Evolutionary conservation across 2,888 invertebrate genomes (phyloP), one percentile per base, ranked within the genome.

Genomic region (Melanotus villosus): DNA sequence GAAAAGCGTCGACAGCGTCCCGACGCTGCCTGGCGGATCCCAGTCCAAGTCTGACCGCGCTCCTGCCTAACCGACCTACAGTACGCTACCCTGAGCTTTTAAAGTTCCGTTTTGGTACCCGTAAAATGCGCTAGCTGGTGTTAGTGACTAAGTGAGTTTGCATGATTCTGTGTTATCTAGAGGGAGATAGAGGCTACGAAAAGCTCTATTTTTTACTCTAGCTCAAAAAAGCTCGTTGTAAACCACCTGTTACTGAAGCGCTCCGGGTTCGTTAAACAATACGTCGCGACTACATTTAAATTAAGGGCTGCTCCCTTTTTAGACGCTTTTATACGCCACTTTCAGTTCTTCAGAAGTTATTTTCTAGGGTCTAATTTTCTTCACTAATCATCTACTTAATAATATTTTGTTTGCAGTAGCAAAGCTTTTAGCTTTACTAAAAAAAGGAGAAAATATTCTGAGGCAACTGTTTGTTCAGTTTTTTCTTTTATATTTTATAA

Each of bases 21-120:
- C 77, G 80, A 79, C 79, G 80, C 81, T 79, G 79, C 78, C 80
- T 80, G 77, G 80, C 77, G 80, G 80, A 74, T 75, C 79, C 78
- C 81, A 81, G 81, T 81, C 77, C 76, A 79, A 80, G 77, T 71
- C 77, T 77, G 77, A 76, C 76, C 76, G 75, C 75, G 76, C 63
- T 67, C 66, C 70, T 68, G 75, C 69, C 71, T 68, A 71, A 76
- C 78, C 77, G 77, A 78, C 73, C 77, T 77, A 79, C 79, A 80
- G 81, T 78, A 73, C 76, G 75, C 80, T 81, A 71, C 70, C 72
- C 56, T 58, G 69, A 47, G 36, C 62, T 30, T 59, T 65, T 67
- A 70, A 70, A 65, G 62, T 68, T 56, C 66, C 62, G 50, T 65
- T 65, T 47, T 71, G 75, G 70, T 79, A 77, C 74, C 65, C 73